These are phyloP conservation scores for Linnaemya vulpina DNA, from an alignment of 2,888 invertebrate genomes.

Conservation along the genomic window DNA sequence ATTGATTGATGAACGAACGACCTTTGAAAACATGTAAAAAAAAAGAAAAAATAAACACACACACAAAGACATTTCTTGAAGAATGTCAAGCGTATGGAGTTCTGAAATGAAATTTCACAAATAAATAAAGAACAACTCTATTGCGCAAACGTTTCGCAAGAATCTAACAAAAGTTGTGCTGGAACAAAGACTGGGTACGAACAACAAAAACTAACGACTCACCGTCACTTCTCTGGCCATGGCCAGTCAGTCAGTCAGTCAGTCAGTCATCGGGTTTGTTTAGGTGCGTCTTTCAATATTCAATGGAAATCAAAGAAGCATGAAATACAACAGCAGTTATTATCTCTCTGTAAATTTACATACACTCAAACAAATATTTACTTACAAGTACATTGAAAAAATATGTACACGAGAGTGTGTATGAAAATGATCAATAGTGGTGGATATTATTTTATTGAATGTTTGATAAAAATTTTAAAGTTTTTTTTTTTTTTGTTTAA, in stretches of 20 bases:
- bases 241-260: constrained; percentile 41
- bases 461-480: constrained; percentile 20
- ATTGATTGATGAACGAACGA: constrained; percentile 40
- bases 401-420: background rate
- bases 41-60: background rate
- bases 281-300: constrained; percentile 30
- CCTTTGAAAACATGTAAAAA: constrained; percentile 15
- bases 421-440: constrained; percentile 17
- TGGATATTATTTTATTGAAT: constrained; percentile 22
- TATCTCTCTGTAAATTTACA: constrained; percentile 24
- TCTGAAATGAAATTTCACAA: constrained; percentile 31
- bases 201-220: constrained; percentile 27
- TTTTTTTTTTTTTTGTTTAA: constrained; percentile 26
- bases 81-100: constrained; percentile 5
- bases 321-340: constrained; percentile 25
- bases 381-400: constrained; percentile 2
- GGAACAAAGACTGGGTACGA: constrained; percentile 4
- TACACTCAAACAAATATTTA: background rate
- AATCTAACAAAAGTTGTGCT: constrained; percentile 15
- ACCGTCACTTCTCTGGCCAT: constrained; percentile 39
- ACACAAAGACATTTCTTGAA: background rate
- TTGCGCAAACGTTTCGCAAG: background rate
- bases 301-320: constrained; percentile 64
- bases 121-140: constrained; percentile 16
- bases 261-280: constrained; percentile 38